Base-by-base conservation (phyloP, 2,888 invertebrate species). In the Pediacus dermestoides region DNA sequence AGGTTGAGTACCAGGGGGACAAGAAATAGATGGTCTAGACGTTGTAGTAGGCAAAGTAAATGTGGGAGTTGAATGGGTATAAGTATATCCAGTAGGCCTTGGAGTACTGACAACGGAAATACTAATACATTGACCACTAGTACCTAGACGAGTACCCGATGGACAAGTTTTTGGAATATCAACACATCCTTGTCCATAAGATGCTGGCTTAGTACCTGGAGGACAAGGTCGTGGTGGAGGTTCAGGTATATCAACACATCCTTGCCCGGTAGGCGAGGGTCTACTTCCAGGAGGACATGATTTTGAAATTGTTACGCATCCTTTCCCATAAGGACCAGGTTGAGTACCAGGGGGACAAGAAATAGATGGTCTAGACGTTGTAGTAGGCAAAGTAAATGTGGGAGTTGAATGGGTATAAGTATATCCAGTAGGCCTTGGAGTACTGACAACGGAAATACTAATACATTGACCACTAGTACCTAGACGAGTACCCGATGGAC, bases 1-100 rank as follows among this genome's bases (percentile, higher is more conserved):
- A 13, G 15, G 30, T 9, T 21, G 30, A 11, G 34, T 31, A 15
- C 42, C 42, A 6, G 15, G 2, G 16, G 42, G 39, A 26, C 42
- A 38, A 8, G 7, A 4, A 26, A 26, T 7, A 8, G 28, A 10
- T 28, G 28, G 8, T 28, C 8, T 15, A 3, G 15, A 4, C 15
- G 30, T 13, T 32, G 16, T 7, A 16, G 25, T 23, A 13, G n/a
- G n/a, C n/a, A n/a, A n/a, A n/a, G n/a, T 42, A 30, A 48, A 55
- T 8, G 47, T 28, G 16, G 44, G 48, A 26, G 39, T 44, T 1
- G 53, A 52, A 34, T 48, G 45, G 7, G 46, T 44, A 27, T 37
- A 30, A 13, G 34, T 42, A 1, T 42, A 42, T 12, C 33, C 28
- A 13, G 35, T 31, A 9, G 40, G 48, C 28, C 42, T 36, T 14